Evolutionary conservation across 2,888 invertebrate genomes (phyloP), one percentile per base, ranked within the genome.

Genomic region (Sphaeridia pumilis): DNA sequence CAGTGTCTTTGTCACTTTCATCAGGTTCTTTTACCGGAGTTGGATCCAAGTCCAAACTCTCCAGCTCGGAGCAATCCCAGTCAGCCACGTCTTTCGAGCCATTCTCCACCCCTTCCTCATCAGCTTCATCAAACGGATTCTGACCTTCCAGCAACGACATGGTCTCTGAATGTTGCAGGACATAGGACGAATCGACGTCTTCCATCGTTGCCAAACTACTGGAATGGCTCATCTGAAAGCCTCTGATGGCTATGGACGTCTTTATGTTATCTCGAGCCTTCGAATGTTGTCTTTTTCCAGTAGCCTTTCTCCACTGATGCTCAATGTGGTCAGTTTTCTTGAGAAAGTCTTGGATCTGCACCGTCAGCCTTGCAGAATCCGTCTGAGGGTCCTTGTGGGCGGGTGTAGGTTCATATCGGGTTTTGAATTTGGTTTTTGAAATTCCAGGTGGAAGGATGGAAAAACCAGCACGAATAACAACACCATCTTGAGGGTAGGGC

Each of bases 291-390:
- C 51, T 59, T 38, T 59, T 57, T 10, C 58, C 58, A 50, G 79
- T 84, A 46, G 83, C 66, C 35, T 66, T 75, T 52, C 79, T 76
- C 88, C 88, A 89, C 67, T 88, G 87, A 66, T 88, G 86, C 79
- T 85, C 85, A 1, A 88, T 81, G 70, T 88, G 88, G 71, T 89
- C 88, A 2, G 88, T 88, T 58, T 84, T 77, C 66, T 79, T 79
- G 28, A 89, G 72, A 66, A 89, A 89, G 67, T 81, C 82, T 51
- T 83, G 79, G 49, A 89, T 88, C 71, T 84, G 84, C 31, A 75
- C 77, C 27, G 81, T 79, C 20, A 89, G 73, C 62, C 80, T 80
- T 54, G 82, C 83, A 0, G 87, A 87, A 2, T 84, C 82, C 0
- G 87, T 87, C 45, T 80, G 76, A 34, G 83, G 79, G 67, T 86